Base-by-base conservation (phyloP, 2,797 vertebrate genomes). In the Borostomias antarcticus region DNA sequence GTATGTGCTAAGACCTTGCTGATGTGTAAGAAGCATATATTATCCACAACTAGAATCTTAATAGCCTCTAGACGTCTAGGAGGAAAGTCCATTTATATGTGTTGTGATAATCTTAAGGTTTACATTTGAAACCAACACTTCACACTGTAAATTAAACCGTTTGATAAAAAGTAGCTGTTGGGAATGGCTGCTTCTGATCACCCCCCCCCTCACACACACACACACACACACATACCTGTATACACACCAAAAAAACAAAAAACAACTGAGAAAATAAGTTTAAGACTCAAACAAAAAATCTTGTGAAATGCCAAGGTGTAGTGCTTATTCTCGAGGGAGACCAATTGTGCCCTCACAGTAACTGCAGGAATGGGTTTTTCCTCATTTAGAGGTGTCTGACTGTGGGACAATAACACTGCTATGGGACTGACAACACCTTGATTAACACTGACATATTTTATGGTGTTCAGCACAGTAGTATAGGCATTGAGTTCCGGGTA, bases 71-170 rank as follows among this genome's bases (percentile, higher is more conserved):
- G 77, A 84, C 77, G 78, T 63, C 78, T 79, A 72, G 74, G 28
- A 75, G 85, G 74, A 52, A 71, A 5, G 72, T 75, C 62, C 23
- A 78, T 79, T 81, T 70, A 74, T 66, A 76, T 57, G 30, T 28
- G 15, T 25, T 19, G 52, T 73, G 61, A 76, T 76, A 51, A 79
- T 77, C 79, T 63, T 74, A 87, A 83, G 81, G 84, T 85, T 87
- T 66, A 74, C 45, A 85, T 77, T 75, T 73, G 77, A 83, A 76
- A 72, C 37, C 35, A 69, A 53, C 57, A 5, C 70, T 35, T 81
- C 59, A 61, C 61, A 70, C 56, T 69, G 64, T 1, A 74, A 80
- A 82, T 80, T 66, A 74, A 82, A 86, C 52, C 67, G 63, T 64
- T 58, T 75, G 74, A 87, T 87, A 87, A 88, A 84, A 81, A 74